Evolutionary conservation across 2,888 invertebrate species (phyloP), one percentile per base, ranked within the genome.

Genomic region (Myathropa florea): DNA sequence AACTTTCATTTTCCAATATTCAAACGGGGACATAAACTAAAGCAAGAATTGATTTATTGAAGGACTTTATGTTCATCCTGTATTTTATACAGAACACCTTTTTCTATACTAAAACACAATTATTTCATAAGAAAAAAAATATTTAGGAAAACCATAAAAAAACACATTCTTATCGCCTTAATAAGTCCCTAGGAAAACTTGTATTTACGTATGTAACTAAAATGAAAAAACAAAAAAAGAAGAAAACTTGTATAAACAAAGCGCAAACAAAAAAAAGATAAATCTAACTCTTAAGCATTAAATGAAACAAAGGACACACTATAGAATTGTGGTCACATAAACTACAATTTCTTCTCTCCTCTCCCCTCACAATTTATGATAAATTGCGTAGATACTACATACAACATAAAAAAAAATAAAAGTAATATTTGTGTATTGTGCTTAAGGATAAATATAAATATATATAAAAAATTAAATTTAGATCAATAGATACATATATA

Each of bases 181-280:
- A 85, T 72, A 85, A 85, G 85, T 85, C 81, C 81, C 77, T 85
- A 81, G 81, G 82, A 85, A 85, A 82, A 33, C 71, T 61, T 82
- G 72, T 81, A 81, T 78, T 71, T 83, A 68, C 76, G 85, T 85
- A 64, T 85, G 81, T 85, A 85, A 82, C 84, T 85, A 71, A 60
- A 65, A 26, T 21, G 55, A 68, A 33, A 61, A 77, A 33, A 65
- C 4, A 33, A 78, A 73, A 33, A 55, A 72, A 59, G 33, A 53
- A 10, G 76, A 70, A 71, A 30, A 81, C 70, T 77, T 85, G 85
- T 85, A 85, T 73, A 82, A 84, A 81, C 46, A 46, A 46, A 46
- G 46, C 46, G 46, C 46, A 46, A 61, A 80, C 28, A 67, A 53
- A 55, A 65, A 59, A 67, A 79, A 70, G 59, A 64, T 76, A 75